Evolutionary conservation across 2,888 invertebrate genomes (phyloP).

Genomic region (Mythimna albipuncta): DNA sequence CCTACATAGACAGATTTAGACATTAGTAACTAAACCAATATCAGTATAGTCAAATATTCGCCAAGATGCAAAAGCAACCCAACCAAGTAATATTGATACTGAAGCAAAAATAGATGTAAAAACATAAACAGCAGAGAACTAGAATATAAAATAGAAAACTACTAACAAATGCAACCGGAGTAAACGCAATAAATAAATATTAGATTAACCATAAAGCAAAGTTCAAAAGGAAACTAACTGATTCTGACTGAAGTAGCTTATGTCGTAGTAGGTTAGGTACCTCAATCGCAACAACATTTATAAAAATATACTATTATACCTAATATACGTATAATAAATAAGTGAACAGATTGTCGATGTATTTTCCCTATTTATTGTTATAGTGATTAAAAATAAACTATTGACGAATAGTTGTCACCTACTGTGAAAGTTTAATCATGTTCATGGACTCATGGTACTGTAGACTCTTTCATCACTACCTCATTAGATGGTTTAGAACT

Average conservation of each 20-base stretch:
- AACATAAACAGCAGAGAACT: neutral
- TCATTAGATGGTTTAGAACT: too few relatives aligned
- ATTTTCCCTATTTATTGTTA: constrained; percentile 21
- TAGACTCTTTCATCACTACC: too few relatives aligned
- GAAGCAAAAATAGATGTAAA: neutral
- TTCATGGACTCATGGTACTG: too few relatives aligned
- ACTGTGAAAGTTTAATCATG: neutral
- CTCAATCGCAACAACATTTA: constrained; percentile 5
- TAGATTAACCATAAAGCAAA: constrained; percentile 41
- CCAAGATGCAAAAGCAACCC: neutral
- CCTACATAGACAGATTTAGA: neutral
- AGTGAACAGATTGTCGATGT: neutral
- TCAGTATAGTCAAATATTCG: neutral
- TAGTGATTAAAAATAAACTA: constrained; percentile 9
- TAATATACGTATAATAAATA: neutral
- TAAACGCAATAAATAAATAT: neutral
- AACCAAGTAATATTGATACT: too few relatives aligned
- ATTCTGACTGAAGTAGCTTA: constrained; percentile 4
- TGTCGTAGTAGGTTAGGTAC: neutral
- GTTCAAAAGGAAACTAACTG: constrained; percentile 36
- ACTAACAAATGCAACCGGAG: neutral
- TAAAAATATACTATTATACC: constrained; percentile 18
- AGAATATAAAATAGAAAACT: neutral
- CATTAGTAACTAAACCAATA: neutral
- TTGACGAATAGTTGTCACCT: neutral